Base-by-base conservation (phyloP, 2,797 vertebrate species). In the Odontamblyopus lacepedii region DNA sequence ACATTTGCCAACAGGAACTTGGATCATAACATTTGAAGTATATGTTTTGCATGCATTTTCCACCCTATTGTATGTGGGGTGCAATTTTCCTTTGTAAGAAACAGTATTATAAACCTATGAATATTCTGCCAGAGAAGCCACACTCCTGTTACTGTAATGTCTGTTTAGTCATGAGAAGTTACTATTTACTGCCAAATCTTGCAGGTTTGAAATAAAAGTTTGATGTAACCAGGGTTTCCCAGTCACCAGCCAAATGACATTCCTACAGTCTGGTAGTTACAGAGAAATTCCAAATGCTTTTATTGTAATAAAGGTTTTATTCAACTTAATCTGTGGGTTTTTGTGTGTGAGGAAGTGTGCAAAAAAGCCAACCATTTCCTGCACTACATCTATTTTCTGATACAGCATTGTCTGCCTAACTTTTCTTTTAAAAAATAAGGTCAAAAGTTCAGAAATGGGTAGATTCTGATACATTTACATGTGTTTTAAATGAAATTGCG, bases 261-360 rank as follows among this genome's bases (percentile, higher is more conserved):
- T 94, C 92, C 92, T 84, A 81, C 87, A 81, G 89, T 85, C 82
- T 77, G 88, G 79, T 83, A 85, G 79, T 89, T 91, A 72, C 88
- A 90, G 84, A 41, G 86, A 87, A 89, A 93, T 89, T 90, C 67
- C 85, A 88, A 85, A 89, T 85, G 79, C 86, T 84, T 89, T 85
- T 89, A 88, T 93, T 91, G 83, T 92, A 93, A 94, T 94, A 92
- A 93, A 92, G 73, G 71, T 90, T 92, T 85, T 94, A 93, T 88
- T 80, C 85, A 92, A 81, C 77, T 73, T 80, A n/a, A 83, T 62
- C 41, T 32, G 13, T 16, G 15, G 29, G 44, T 53, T 59, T 66
- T 50, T 73, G 19, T 18, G 13, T n/a, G 11, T 2, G 4, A 15
- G 9, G 6, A 35, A 6, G 0, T 56, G n/a, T 56, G 55, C n/a